Conservation (phyloP, 2,888 invertebrate genomes). For the Cephus sareptanus region DNA sequence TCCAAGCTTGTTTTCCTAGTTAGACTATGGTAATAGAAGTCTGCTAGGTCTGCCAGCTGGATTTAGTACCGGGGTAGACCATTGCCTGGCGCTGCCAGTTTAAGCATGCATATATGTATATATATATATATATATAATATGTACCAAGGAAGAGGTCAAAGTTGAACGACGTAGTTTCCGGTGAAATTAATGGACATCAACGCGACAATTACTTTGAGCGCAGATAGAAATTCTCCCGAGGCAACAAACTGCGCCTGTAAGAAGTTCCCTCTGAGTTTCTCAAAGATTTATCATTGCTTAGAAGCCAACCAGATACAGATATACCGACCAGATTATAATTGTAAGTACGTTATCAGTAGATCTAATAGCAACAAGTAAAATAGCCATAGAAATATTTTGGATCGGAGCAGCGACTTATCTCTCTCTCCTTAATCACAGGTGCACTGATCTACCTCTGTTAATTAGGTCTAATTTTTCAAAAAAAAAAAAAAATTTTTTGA, state of each 20-base stretch:
- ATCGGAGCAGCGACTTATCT: not conserved
- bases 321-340: not conserved
- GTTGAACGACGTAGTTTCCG: slow-evolving; percentile 21
- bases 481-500: too few species aligned
- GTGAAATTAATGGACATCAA: slow-evolving; percentile 21
- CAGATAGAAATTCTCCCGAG: not conserved
- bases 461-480: too few species aligned
- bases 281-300: slow-evolving; percentile 41
- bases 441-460: too few species aligned
- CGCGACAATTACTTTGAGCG: slow-evolving; percentile 21
- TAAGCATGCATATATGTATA: not conserved
- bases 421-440: not conserved
- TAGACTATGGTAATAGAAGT: not conserved
- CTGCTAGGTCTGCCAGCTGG: not conserved
- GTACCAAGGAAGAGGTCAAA: slow-evolving; percentile 14
- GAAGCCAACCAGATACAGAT: not conserved
- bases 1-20: not conserved
- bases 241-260: slow-evolving; percentile 5
- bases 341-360: not conserved
- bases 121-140: not conserved
- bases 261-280: slow-evolving; percentile 17
- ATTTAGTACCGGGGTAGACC: not conserved
- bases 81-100: not conserved
- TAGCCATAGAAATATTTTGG: not conserved
- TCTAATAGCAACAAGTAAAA: not conserved